These are phyloP conservation scores for Parazoanthus atlanticus DNA, from an alignment of 92 coral and sea anemone species.

Conservation along the genomic window DNA sequence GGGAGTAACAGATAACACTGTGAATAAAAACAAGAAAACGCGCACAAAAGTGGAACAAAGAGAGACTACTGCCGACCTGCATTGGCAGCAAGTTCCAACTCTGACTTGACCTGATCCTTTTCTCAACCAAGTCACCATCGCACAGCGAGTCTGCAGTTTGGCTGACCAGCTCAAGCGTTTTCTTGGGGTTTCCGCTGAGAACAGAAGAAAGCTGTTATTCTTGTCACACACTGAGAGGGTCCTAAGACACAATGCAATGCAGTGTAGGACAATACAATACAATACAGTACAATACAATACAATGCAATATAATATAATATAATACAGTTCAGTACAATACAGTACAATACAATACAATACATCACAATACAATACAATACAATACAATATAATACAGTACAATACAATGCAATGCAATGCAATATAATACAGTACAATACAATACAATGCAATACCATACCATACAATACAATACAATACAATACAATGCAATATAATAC, in stretches of 20 bases:
- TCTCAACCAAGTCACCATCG: constrained; percentile 87
- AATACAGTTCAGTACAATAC: not conserved
- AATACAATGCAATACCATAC: not conserved
- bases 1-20: too few species aligned
- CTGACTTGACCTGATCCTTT: constrained; percentile 63
- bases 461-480: too few species aligned
- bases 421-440: not conserved
- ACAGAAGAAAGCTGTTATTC: not conserved
- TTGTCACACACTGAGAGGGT: not conserved
- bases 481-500: too few species aligned
- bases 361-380: not conserved
- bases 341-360: not conserved
- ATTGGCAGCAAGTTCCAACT: constrained; percentile 90
- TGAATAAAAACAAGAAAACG: not conserved
- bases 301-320: too few species aligned
- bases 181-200: constrained; percentile 72
- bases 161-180: constrained; percentile 74
- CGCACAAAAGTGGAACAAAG: too few species aligned
- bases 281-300: not conserved
- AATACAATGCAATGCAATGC: too few species aligned
- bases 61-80: constrained; percentile 61
- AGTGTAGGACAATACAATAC: not conserved
- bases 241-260: not conserved
- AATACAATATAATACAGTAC: not conserved
- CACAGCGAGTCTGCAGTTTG: constrained; percentile 89